Evolutionary conservation across 2,113 vertebrate genomes (phyloP).

Genomic region (Condylura cristata): DNA sequence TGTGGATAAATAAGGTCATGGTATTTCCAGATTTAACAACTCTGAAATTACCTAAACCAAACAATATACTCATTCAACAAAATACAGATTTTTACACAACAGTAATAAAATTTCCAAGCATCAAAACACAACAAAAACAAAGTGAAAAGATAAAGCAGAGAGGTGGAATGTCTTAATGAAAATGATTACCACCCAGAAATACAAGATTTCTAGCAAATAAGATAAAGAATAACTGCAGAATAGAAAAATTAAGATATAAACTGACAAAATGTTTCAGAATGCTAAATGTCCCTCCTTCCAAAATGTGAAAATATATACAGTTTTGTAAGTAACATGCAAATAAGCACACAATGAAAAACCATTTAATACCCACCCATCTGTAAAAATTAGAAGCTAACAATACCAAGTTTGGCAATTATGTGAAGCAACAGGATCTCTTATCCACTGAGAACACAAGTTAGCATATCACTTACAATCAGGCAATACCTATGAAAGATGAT

Average conservation of each 20-base stretch:
- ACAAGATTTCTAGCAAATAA: constrained; percentile 15
- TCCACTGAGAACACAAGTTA: not conserved
- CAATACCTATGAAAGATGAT: not conserved
- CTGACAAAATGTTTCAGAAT: not conserved
- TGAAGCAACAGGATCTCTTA: not conserved
- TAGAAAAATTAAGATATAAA: not conserved
- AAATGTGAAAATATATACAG: not conserved
- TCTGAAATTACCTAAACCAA: not conserved
- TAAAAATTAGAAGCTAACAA: not conserved
- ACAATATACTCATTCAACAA: not conserved
- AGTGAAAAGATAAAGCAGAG: not conserved
- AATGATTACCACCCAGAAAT: not conserved
- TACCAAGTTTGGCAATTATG: not conserved
- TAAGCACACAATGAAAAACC: not conserved
- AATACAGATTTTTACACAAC: not conserved
- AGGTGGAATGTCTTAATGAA: not conserved
- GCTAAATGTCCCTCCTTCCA: not conserved
- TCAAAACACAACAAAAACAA: not conserved
- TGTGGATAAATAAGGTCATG: not conserved
- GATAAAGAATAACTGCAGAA: not conserved
- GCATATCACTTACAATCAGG: not conserved
- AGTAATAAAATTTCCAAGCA: not conserved
- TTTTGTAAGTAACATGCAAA: not conserved
- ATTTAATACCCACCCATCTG: not conserved
- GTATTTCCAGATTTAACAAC: not conserved